A percentile compares a stretch with the other conserved stretches of the same genome.
Conservation (phyloP, 2,113 vertebrate genomes). For the Gavialis gangeticus region DNA sequence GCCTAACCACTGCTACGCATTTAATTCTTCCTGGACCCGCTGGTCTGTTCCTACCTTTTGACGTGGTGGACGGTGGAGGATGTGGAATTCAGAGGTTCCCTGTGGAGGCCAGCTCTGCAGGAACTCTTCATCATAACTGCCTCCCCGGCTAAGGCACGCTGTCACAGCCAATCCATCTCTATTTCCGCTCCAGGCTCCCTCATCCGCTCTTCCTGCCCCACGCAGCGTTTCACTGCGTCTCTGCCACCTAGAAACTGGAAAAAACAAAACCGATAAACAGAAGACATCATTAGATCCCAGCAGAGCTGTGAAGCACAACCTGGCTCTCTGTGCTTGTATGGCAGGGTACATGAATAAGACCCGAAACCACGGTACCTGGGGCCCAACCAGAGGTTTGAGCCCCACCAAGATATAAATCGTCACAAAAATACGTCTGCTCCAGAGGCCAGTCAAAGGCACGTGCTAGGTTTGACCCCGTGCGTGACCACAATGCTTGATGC, state of each 20-base stretch:
- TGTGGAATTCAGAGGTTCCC: slow-evolving; percentile 78
- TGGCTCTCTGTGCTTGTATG: background rate
- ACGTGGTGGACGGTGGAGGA: slow-evolving; percentile 74
- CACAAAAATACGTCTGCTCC: background rate
- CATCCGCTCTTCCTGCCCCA: slow-evolving; percentile 11
- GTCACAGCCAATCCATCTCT: slow-evolving; percentile 77
- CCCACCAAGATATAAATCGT: background rate
- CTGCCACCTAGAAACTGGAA: slow-evolving; percentile 57
- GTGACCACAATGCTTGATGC: background rate
- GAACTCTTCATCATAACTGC: slow-evolving; percentile 79
- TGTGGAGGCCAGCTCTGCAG: slow-evolving; percentile 84
- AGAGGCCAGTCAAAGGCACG: background rate
- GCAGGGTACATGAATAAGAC: background rate
- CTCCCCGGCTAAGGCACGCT: slow-evolving; percentile 78
- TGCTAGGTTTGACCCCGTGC: background rate
- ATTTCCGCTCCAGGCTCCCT: background rate
- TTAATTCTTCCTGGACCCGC: background rate
- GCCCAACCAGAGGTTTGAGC: background rate
- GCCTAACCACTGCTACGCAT: fast-evolving
- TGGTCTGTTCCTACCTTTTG: slow-evolving; percentile 76
- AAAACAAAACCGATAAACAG: background rate
- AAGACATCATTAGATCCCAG: fast-evolving
- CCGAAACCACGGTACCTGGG: background rate
- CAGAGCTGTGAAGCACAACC: fast-evolving
- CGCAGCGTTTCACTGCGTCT: slow-evolving; percentile 12